Evolutionary conservation across 2,888 invertebrate genomes (phyloP), one percentile per base, ranked within the genome.

Genomic region (Pandemis corylana): DNA sequence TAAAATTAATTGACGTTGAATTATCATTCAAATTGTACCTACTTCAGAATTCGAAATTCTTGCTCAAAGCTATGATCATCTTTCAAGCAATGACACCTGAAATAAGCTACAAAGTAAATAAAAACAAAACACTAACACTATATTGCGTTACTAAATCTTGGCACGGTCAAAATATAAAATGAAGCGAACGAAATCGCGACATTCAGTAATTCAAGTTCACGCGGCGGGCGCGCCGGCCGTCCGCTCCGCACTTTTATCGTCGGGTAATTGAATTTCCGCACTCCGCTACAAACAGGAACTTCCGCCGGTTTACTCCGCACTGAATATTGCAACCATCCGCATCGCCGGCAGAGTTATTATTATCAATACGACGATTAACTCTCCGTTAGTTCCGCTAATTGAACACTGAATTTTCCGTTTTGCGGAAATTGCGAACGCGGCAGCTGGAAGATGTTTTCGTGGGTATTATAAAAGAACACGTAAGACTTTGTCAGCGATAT

Each of bases 231-330:
- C 53, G 70, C 51, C 72, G 68, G 73, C 69, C 56, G 70, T 70
- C 76, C 74, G 67, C 70, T 64, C 84, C 87, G 82, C 83, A 92
- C 90, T 92, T 93, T 93, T 92, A 91, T 91, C 87, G 90, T 83
- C 81, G 83, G 84, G 87, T 93, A 93, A 94, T 94, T 93, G 92
- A 92, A 93, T 93, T 91, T 93, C 93, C 93, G 89, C 87, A 83
- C 87, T 85, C 87, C 84, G 88, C 89, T 88, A 88, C 91, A 91
- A 91, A 91, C 93, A 90, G 92, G 92, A 93, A 92, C 89, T 87
- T 86, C 85, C 82, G 84, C 81, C 85, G 86, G 88, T 86, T 84
- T 83, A 83, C 86, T 86, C 82, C 77, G 78, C 84, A 82, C 83
- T 87, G 89, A 89, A 90, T 89, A 89, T 89, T 87, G 89, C 89